A percentile compares a stretch with the other conserved stretches of the same genome.
phyloP scores from a whole-genome alignment of 2,797 vertebrate species.

The Hippocampus kuda region DNA sequence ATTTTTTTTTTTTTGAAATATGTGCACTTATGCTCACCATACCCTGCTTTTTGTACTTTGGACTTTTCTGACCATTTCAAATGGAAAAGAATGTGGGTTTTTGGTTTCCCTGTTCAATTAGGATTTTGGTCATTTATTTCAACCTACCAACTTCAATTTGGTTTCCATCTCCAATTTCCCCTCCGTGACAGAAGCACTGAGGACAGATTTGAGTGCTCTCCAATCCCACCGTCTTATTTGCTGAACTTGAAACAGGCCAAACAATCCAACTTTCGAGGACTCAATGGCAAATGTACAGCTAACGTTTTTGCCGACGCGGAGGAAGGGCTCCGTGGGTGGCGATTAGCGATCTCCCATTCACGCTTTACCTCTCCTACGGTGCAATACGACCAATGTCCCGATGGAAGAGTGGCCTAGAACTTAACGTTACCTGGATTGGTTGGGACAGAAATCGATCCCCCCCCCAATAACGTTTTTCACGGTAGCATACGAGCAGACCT shows the following conservation, averaged over 20 bases:
- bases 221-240: constrained; percentile 79
- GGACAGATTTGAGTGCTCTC: constrained; percentile 71
- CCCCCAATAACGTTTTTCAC: constrained; percentile 30
- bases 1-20: constrained; percentile 45
- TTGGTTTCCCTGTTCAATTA: constrained; percentile 61
- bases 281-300: constrained; percentile 29
- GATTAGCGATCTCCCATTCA: constrained; percentile 35
- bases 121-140: constrained; percentile 55
- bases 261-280: constrained; percentile 38
- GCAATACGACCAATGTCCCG: constrained; percentile 33
- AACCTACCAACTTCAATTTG: constrained; percentile 60
- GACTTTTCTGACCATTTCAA: constrained; percentile 49
- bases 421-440: constrained; percentile 22
- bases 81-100: constrained; percentile 30
- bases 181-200: constrained; percentile 60
- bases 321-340: constrained; percentile 34
- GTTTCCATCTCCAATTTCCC: constrained; percentile 54
- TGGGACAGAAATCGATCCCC: constrained; percentile 27
- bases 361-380: constrained; percentile 35
- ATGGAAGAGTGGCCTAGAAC: constrained; percentile 39
- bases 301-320: constrained; percentile 28
- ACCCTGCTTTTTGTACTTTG: constrained; percentile 48
- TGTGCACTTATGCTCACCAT: constrained; percentile 48
- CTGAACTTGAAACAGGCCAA: constrained; percentile 63
- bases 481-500: constrained; percentile 28